A percentile compares a stretch with the other conserved stretches of the same genome.
These are phyloP conservation scores for Reticulitermes lucifugus DNA, from an alignment of 2,888 invertebrate species.

Conservation along the genomic window DNA sequence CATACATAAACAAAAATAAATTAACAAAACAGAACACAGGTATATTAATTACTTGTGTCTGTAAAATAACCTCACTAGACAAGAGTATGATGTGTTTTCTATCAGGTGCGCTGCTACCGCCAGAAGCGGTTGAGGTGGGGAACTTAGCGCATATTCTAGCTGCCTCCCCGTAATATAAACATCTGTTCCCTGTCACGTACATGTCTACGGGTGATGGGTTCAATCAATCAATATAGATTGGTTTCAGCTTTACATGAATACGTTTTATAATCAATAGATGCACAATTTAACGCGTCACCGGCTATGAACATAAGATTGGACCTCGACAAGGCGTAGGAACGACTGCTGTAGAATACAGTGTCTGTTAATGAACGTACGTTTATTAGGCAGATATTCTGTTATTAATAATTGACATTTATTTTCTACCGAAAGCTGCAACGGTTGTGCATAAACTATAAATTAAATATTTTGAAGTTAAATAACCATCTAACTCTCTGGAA, in stretches of 20 bases:
- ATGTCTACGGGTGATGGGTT: constrained; percentile 34
- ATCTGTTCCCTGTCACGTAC: constrained; percentile 43
- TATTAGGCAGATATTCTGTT: no score
- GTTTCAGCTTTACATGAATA: constrained; percentile 2
- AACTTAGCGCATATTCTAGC: neutral
- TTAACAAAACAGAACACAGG: neutral
- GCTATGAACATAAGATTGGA: no score
- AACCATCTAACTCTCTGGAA: no score
- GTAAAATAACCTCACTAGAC: constrained; percentile 5
- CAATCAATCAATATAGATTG: constrained; percentile 32
- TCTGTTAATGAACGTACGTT: no score
- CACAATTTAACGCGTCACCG: no score
- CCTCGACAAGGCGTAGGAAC: no score
- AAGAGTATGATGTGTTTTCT: constrained; percentile 6
- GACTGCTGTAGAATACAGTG: no score
- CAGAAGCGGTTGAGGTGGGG: neutral
- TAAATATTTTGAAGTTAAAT: no score
- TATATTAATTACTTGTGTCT: constrained; percentile 4
- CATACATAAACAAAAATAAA: neutral
- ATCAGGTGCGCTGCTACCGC: neutral
- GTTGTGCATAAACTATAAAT: no score
- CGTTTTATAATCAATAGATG: neutral
- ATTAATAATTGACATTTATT: no score
- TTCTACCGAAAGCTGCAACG: no score
- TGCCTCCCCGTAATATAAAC: constrained; percentile 22